Base-by-base conservation (phyloP, 2,888 invertebrate species). In the Ochropleura leucogaster region DNA sequence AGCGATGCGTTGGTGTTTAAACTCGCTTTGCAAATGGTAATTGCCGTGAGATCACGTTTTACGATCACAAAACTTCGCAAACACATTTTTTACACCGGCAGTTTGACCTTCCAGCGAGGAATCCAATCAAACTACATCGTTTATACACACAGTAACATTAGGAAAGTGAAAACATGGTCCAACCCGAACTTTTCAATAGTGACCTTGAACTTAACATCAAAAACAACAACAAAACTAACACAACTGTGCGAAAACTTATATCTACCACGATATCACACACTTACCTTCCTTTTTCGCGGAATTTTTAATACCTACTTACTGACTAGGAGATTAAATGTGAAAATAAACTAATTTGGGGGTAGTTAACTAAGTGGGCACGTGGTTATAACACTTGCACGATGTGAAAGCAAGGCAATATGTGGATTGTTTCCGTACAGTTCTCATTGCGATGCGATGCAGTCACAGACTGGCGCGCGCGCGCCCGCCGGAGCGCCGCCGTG, bases 261-360 rank as follows among this genome's bases (percentile, higher is more conserved):
- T 42, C 18, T 30, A 73, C 20, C 68, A 65, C 65, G 51, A 42
- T 74, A 70, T 79, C 83, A 79, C 80, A 74, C 80, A 94, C 96
- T 95, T 88, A 96, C 96, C 96, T 96, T 96, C 94, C 95, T 94
- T 91, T 96, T 96, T 14, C 96, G 95, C 89, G 96, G 96, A 95
- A 96, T 96, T 91, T 92, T 96, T 88, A 86, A 87, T 87, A 89
- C 91, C 92, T 90, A 89, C 86, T 85, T 90, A 90, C 86, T 84
- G 88, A 87, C 82, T 85, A 83, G 49, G 66, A 60, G 60, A 42
- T 10, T 83, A 81, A 88, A 83, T 85, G 89, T 80, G 71, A 86
- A 84, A 80, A 77, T 74, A 83, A 66, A 79, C 68, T 67, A 72
- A 68, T 76, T 68, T 74, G 77, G 72, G 65, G 51, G 72, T 77